Conservation (phyloP, 2,888 invertebrate species). For the Rhagophthalmus giganteus region DNA sequence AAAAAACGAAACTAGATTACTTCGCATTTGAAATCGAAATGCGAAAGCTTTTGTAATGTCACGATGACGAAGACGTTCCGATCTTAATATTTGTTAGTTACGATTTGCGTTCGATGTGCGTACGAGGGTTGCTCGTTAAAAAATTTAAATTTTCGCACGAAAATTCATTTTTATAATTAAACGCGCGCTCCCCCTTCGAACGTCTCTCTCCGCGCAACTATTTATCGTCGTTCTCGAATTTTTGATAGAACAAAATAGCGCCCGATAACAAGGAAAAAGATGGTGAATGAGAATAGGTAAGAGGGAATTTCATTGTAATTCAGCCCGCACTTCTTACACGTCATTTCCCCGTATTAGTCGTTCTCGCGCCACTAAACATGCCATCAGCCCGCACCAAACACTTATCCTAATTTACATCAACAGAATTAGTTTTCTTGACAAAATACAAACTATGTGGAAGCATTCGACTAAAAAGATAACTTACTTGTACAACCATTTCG, state of each 20-base stretch:
- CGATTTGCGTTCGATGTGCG: too few species aligned
- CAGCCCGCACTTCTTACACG: constrained; percentile 54
- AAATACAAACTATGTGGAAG: constrained; percentile 50
- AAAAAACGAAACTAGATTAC: too few species aligned
- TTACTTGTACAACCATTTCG: constrained; percentile 36
- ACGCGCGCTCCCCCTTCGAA: too few species aligned
- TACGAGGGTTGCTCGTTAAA: not conserved
- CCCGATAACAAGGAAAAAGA: constrained; percentile 16
- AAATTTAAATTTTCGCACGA: too few species aligned
- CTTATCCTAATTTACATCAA: constrained; percentile 48
- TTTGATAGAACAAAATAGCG: constrained; percentile 7
- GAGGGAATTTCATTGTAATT: constrained; percentile 41
- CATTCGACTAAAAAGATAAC: constrained; percentile 52
- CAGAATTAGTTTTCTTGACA: constrained; percentile 46
- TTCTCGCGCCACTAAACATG: constrained; percentile 35
- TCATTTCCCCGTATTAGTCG: constrained; percentile 56
- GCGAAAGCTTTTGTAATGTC: too few species aligned
- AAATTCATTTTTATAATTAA: too few species aligned
- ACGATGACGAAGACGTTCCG: too few species aligned
- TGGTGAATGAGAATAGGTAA: constrained; percentile 27
- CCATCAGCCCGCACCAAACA: constrained; percentile 38
- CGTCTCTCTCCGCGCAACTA: too few species aligned
- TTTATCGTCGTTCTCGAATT: too few species aligned
- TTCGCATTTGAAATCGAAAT: too few species aligned
- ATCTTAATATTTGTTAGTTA: too few species aligned